Base-by-base conservation (phyloP, 2,113 vertebrate genomes). In the Lampris incognitus region DNA sequence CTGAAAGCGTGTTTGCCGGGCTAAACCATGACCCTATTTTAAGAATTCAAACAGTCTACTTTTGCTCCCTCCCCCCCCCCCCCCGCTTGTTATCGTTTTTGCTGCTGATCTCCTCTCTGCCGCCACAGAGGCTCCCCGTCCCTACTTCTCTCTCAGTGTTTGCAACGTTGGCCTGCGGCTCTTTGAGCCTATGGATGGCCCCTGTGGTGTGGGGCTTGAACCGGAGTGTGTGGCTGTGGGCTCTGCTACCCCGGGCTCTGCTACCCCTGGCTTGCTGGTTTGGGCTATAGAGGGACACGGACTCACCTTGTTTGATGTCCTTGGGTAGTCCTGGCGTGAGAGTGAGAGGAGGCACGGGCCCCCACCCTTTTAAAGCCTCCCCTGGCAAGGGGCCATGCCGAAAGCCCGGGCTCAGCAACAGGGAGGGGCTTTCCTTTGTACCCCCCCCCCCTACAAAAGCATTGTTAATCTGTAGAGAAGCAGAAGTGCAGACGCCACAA, bases 311-410 rank as follows among this genome's bases (percentile, higher is more conserved):
- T 92, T 78, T 80, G 94, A 84, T 92, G 88, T 88, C 85, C 83
- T 86, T 75, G 87, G 89, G 85, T 66, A 82, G 91, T 93, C 90
- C 93, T 93, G 91, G 78, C 76, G 87, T 89, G 89, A 89, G 88
- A 94, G 85, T 95, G 94, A 89, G 84, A 87, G 74, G 80, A 87
- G 67, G 78, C 84, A 88, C 79, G 83, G 71, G 88, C 91, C 82
- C 80, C 86, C 82, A 92, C 91, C 89, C 92, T 95, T 95, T 93
- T 95, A 95, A 95, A 95, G 94, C 94, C 94, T 95, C 90, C 93
- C 89, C 89, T 94, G 93, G 92, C 86, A 91, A 82, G 83, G 66
- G 91, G 88, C 92, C 92, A 91, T 71, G 74, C 1, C 44, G 89
- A 94, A 95, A 95, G 80, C 91, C 90, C 92, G 88, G 0, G 85